Evolutionary conservation across 2,888 invertebrate species (phyloP).

Genomic region (Magallana nippona): DNA sequence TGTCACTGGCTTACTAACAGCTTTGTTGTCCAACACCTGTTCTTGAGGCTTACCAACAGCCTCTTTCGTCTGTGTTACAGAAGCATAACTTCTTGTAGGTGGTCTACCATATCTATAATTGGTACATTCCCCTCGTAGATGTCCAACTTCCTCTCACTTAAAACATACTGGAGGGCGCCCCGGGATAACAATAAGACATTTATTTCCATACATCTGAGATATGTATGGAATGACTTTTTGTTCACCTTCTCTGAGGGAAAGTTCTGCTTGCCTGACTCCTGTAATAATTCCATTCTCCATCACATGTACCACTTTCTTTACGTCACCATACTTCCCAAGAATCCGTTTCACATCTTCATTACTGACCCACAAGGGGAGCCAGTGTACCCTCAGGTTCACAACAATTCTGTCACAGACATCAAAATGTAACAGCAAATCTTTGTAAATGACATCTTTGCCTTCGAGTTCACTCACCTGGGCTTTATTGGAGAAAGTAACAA

Average conservation of each 20-base stretch:
- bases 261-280: too few species aligned
- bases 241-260: background rate
- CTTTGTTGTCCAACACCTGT: too few species aligned
- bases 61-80: background rate
- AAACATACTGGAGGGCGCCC: constrained; percentile 5
- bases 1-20: too few species aligned
- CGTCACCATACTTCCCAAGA: background rate
- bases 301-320: background rate
- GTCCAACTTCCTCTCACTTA: background rate
- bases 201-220: background rate
- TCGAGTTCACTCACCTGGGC: background rate
- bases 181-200: background rate
- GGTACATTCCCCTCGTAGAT: background rate
- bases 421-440: background rate
- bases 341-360: background rate
- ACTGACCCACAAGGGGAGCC: background rate
- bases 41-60: too few species aligned
- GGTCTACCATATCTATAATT: background rate
- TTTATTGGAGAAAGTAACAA: background rate
- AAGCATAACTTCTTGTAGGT: background rate
- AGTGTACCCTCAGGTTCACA: background rate
- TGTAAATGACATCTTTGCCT: background rate
- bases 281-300: background rate
- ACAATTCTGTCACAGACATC: background rate
- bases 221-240: background rate